A percentile compares a stretch with the other conserved stretches of the same genome.
These are phyloP conservation scores for Poecilia velifera DNA, from an alignment of 2,797 vertebrate genomes.

Conservation along the genomic window DNA sequence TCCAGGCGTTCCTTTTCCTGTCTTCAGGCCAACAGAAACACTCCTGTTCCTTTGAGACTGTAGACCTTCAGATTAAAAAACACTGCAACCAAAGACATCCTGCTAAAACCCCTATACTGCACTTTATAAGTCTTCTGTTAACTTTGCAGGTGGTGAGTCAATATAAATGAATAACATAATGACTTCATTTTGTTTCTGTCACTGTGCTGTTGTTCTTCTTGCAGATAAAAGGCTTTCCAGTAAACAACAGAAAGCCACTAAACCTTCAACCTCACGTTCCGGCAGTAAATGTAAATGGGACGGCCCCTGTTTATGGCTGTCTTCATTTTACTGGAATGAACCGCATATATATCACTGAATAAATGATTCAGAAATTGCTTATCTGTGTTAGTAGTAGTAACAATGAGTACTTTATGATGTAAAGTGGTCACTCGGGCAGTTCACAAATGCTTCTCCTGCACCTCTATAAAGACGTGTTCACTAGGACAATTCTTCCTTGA, in stretches of 20 bases:
- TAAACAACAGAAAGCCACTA: background rate
- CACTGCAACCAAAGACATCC: conserved; percentile 18
- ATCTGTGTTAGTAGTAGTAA: background rate
- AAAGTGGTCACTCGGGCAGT: background rate
- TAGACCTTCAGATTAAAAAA: conserved; percentile 24
- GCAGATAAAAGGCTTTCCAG: conserved; percentile 37
- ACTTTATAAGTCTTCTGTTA: conserved; percentile 16
- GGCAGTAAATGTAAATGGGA: background rate
- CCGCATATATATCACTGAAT: background rate
- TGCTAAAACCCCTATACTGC: conserved; percentile 1
- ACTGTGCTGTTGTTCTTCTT: background rate
- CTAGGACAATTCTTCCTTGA: background rate
- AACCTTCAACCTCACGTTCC: conserved; percentile 1
- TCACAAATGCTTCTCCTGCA: background rate
- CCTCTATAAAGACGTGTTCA: conserved; percentile 1
- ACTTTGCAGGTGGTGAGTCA: conserved; percentile 32
- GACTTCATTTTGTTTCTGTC: conserved; percentile 6
- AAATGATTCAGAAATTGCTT: background rate
- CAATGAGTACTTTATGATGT: background rate
- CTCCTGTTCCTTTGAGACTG: conserved; percentile 11
- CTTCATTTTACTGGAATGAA: background rate
- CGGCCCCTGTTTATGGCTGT: background rate
- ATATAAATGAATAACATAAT: background rate
- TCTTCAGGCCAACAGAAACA: conserved; percentile 39
- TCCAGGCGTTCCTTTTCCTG: conserved; percentile 40